Evolutionary conservation across 1,140 invertebrate species (phyloP).

Genomic region (Zaprionus lachaisei): DNA sequence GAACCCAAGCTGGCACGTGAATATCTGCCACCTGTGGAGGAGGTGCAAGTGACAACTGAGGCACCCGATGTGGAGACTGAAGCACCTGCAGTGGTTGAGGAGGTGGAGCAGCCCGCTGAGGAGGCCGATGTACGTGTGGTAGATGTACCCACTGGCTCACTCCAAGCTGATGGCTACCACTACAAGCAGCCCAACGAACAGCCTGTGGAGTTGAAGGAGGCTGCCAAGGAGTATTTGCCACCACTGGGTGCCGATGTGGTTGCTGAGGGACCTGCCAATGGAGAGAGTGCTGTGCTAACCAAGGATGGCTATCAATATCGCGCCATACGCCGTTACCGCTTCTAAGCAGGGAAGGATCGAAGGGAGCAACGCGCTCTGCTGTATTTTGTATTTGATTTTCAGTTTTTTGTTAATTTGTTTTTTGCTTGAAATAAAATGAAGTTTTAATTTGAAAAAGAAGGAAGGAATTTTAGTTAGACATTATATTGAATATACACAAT

Average conservation of each 20-base stretch:
- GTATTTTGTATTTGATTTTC: slow-evolving; percentile 12
- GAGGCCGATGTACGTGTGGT: slow-evolving; percentile 54
- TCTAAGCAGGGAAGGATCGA: slow-evolving; percentile 41
- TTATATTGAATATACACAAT: no score
- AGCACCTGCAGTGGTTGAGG: slow-evolving; percentile 22
- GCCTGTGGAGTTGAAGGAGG: slow-evolving; percentile 60
- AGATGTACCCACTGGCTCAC: slow-evolving; percentile 62
- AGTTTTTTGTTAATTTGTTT: slow-evolving; percentile 42
- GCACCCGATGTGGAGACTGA: slow-evolving; percentile 41
- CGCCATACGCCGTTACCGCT: slow-evolving; percentile 70
- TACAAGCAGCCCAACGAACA: slow-evolving; percentile 68
- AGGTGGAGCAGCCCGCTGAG: slow-evolving; percentile 28
- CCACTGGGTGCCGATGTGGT: slow-evolving; percentile 46
- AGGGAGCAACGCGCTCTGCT: slow-evolving; percentile 11
- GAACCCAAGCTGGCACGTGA: slow-evolving; percentile 69
- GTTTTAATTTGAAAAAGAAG: neutral
- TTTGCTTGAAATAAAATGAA: slow-evolving; percentile 30
- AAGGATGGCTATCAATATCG: slow-evolving; percentile 78
- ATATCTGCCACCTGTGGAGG: slow-evolving; percentile 68
- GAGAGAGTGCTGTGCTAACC: slow-evolving; percentile 65
- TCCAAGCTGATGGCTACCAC: slow-evolving; percentile 71
- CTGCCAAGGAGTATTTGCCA: slow-evolving; percentile 64
- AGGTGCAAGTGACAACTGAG: slow-evolving; percentile 48
- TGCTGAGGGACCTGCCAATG: slow-evolving; percentile 64
- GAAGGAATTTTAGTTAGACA: neutral